Evolutionary conservation across 2,888 invertebrate genomes (phyloP), one percentile per base, ranked within the genome.

Genomic region (Heliconius charithonia): DNA sequence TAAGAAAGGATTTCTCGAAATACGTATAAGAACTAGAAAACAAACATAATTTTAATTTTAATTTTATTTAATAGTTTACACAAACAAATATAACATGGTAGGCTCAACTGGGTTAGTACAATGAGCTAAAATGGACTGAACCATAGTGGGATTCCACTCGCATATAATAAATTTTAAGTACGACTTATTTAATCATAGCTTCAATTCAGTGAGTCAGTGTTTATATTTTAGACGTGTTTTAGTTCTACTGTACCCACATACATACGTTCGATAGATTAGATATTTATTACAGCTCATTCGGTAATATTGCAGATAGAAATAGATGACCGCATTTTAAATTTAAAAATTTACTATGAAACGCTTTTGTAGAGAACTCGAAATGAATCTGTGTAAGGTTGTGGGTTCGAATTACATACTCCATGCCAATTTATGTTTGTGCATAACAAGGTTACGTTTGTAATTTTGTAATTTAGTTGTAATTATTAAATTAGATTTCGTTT

Each of bases 271-370:
- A 78, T 73, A 78, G 73, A 41, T 74, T 63, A 72, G 72, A 59
- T 56, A 72, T 69, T 69, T 56, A 72, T 69, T 69, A 72, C 59
- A 65, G 73, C 67, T 74, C 73, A 73, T 74, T 65, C 73, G 73
- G 73, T 72, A 62, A 78, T 78, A 78, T 73, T 78, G 67, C 41
- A 56, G 41, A 73, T 66, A 41, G 73, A 78, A 78, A 78, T 78
- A 78, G 77, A 67, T 37, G 29, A 62, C 56, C 67, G 73, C 73
- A 78, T 41, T 69, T 77, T 56, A 72, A 51, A 66, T 74, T 41
- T 74, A 78, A 74, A 73, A 74, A 67, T 41, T 37, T 22, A 12
- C 63, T 62, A 45, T 29, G 45, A 32, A 56, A 71, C 56, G 22
- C 4, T 32, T n/a, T 72, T 69, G 16, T 69, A 45, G 41, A n/a